Percentiles rank a stretch among this genome's conserved stretches.
phyloP scores from a whole-genome alignment of 35 echinoderm and acorn worm species.

The Acanthaster planci region DNA sequence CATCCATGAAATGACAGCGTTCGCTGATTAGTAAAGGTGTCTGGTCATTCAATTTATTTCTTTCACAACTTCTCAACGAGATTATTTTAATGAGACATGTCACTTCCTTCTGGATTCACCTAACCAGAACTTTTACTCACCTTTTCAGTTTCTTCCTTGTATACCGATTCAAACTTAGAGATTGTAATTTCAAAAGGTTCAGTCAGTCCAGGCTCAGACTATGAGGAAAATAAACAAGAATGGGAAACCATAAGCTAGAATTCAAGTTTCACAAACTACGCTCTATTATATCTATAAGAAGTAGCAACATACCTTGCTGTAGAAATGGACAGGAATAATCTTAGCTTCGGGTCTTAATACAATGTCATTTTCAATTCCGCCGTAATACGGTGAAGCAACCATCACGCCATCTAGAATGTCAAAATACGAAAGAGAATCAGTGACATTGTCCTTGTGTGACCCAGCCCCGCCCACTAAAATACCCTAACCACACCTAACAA shows the following conservation, averaged over 20 bases:
- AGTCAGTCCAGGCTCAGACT: conserved; percentile 16
- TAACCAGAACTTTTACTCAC: background rate
- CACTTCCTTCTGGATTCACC: too few relatives aligned
- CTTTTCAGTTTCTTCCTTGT: conserved; percentile 15
- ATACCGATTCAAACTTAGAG: conserved; percentile 11
- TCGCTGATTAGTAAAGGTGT: too few relatives aligned
- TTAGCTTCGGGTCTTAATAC: background rate
- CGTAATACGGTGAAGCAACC: conserved; percentile 16
- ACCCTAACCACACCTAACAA: too few relatives aligned
- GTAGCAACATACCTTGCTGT: background rate
- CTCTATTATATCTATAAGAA: too few relatives aligned
- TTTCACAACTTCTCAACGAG: too few relatives aligned
- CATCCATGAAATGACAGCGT: too few relatives aligned
- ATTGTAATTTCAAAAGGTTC: conserved; percentile 13
- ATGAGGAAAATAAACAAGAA: background rate
- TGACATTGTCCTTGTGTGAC: too few relatives aligned
- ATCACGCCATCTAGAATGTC: background rate
- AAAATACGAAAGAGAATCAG: too few relatives aligned
- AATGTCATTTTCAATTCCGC: background rate
- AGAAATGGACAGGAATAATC: background rate
- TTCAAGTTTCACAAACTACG: too few relatives aligned
- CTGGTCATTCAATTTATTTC: too few relatives aligned
- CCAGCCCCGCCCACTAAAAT: too few relatives aligned
- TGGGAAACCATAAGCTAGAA: background rate
- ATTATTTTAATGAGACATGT: too few relatives aligned